Conservation (phyloP, 92 coral and sea anemone species). For the Hydrozoanthus gracilis region DNA sequence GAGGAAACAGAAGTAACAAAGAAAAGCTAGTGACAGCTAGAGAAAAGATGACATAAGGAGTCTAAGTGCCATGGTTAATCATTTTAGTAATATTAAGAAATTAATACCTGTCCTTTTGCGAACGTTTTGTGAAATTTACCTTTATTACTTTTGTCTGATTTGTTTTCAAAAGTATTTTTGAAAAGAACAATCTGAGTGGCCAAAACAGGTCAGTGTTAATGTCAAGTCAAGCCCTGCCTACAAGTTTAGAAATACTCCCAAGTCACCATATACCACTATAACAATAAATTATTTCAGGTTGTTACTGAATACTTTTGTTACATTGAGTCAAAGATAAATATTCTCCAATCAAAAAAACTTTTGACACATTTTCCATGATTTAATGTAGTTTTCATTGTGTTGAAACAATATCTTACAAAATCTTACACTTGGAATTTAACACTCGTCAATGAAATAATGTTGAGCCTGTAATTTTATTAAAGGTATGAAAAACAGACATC, state of each 20-base stretch:
- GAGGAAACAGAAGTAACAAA: no score
- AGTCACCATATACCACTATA: background rate
- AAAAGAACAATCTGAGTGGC: no score
- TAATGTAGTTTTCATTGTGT: background rate
- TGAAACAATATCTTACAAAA: background rate
- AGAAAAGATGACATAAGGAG: no score
- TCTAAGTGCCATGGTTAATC: no score
- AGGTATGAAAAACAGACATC: background rate
- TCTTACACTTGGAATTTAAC: background rate
- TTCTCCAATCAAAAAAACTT: background rate
- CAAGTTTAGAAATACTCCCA: background rate
- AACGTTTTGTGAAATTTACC: no score
- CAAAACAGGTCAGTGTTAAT: background rate
- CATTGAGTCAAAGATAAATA: background rate
- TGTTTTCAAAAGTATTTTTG: no score
- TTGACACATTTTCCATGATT: background rate
- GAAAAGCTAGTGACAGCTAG: no score
- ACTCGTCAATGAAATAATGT: background rate
- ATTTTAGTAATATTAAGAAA: no score
- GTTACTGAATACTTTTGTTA: background rate
- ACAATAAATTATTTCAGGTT: background rate
- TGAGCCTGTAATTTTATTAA: background rate
- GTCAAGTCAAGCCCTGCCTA: background rate
- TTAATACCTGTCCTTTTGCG: no score
- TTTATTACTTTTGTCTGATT: no score